Conservation (phyloP, 2,888 invertebrate species). For the Carcina quercana region DNA sequence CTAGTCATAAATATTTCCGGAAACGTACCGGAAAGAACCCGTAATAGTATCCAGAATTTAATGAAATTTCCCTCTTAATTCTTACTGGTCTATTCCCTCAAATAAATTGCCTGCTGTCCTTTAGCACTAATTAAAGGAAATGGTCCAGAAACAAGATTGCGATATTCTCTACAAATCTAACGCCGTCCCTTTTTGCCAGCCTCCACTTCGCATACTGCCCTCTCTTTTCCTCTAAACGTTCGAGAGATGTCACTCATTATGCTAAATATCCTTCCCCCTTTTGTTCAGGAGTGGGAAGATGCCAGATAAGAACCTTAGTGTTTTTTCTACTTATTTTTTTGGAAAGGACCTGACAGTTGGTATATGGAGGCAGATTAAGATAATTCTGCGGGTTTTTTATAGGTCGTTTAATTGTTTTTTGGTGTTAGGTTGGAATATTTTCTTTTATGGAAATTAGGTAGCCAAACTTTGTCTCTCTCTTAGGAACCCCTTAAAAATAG, state of each 20-base stretch:
- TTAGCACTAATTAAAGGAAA: conserved; percentile 72
- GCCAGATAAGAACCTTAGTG: conserved; percentile 38
- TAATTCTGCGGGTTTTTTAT: conserved; percentile 53
- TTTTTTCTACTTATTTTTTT: conserved; percentile 42
- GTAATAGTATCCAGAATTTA: too few relatives aligned
- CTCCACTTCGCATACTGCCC: conserved; percentile 8
- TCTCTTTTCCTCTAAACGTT: conserved; percentile 58
- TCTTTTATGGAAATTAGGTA: too few relatives aligned
- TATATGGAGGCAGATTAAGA: conserved; percentile 71
- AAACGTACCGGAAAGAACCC: too few relatives aligned
- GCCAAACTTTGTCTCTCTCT: too few relatives aligned
- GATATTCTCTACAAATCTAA: conserved; percentile 59
- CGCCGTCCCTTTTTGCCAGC: conserved; percentile 27
- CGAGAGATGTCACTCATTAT: conserved; percentile 70
- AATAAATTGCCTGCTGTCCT: conserved; percentile 63
- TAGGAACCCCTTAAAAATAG: too few relatives aligned
- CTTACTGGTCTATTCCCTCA: too few relatives aligned
- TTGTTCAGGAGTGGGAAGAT: conserved; percentile 59
- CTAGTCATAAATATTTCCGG: too few relatives aligned
- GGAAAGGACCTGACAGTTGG: conserved; percentile 67
- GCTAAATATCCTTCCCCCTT: conserved; percentile 65
- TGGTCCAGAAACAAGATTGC: conserved; percentile 75
- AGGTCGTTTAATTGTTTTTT: conserved; percentile 48
- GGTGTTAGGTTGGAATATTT: conserved; percentile 3
- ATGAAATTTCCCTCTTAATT: too few relatives aligned